phyloP scores from a whole-genome alignment of 2,113 vertebrate genomes.

The Aspiorhynchus laticeps region DNA sequence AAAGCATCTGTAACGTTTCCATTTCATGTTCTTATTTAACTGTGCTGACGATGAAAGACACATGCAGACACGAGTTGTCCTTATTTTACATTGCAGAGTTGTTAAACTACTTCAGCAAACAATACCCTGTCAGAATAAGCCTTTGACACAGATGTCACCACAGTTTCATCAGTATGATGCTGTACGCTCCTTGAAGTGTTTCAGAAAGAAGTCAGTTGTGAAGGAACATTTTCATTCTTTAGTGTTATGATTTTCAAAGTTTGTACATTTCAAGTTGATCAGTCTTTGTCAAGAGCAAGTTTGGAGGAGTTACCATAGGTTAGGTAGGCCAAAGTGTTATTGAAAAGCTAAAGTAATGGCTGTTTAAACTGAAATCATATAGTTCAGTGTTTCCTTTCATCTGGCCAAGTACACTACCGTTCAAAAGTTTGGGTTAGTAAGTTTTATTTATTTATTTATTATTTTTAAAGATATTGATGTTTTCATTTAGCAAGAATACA shows the following conservation, averaged over 20 bases:
- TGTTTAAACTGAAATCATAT: slow-evolving; percentile 2
- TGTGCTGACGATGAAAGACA: not conserved
- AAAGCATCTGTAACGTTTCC: slow-evolving; percentile 21
- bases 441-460: not conserved
- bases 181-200: not conserved
- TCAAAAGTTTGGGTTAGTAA: not conserved
- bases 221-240: not conserved
- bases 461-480: not conserved
- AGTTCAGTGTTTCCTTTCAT: not conserved
- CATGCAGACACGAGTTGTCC: not conserved
- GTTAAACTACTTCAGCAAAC: not conserved
- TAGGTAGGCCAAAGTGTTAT: not conserved
- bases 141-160: not conserved
- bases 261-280: not conserved
- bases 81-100: not conserved
- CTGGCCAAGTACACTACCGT: not conserved
- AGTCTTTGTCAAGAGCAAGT: not conserved
- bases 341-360: not conserved
- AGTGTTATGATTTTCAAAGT: not conserved
- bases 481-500: not conserved
- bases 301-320: not conserved
- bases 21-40: slow-evolving; percentile 8
- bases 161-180: not conserved
- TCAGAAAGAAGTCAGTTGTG: not conserved
- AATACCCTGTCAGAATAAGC: not conserved